phyloP scores from a whole-genome alignment of 2,113 vertebrate genomes.

The Paramormyrops kingsleyae region DNA sequence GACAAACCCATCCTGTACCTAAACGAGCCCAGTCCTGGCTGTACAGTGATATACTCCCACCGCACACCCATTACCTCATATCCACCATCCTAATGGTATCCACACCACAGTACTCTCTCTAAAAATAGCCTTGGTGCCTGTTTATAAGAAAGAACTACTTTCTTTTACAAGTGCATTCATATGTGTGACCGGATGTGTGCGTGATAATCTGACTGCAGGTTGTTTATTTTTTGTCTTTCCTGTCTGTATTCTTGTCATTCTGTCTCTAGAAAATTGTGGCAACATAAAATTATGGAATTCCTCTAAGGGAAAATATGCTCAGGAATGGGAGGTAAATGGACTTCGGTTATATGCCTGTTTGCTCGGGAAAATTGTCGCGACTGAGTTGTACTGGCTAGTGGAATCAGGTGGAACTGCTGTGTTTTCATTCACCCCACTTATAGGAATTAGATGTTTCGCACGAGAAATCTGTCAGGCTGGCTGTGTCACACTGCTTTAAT shows the following conservation, averaged over 20 bases:
- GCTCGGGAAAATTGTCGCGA: neutral
- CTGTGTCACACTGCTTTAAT: neutral
- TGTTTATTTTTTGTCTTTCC: neutral
- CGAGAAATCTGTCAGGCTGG: neutral
- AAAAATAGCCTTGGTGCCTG: neutral
- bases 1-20: neutral
- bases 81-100: neutral
- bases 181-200: neutral
- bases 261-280: neutral
- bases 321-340: neutral
- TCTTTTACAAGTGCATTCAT: neutral
- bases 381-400: neutral
- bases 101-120: neutral
- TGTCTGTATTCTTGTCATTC: neutral
- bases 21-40: neutral
- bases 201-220: neutral
- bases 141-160: neutral
- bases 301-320: neutral
- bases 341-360: neutral
- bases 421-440: neutral
- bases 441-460: neutral
- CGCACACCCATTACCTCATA: neutral
- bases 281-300: conserved; percentile 9
- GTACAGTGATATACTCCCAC: neutral
- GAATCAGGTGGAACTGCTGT: neutral